These are phyloP conservation scores for Agriotes lineatus DNA, from an alignment of 2,888 invertebrate species.

Conservation along the genomic window DNA sequence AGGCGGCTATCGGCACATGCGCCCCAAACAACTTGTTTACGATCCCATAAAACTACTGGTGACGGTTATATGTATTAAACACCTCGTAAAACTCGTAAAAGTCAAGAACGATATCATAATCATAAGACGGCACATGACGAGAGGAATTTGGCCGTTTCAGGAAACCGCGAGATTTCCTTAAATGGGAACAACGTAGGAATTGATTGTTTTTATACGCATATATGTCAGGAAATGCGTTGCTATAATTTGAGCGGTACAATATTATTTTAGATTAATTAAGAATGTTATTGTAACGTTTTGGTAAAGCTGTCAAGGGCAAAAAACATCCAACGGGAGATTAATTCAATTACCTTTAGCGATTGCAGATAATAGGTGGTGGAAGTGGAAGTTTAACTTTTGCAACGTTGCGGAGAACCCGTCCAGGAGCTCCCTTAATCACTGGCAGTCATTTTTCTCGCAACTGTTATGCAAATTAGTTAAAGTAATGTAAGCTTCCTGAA, in stretches of 20 bases:
- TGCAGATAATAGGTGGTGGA: conserved; percentile 16
- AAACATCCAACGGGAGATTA: too few species aligned
- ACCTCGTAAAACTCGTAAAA: conserved; percentile 64
- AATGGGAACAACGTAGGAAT: too few species aligned
- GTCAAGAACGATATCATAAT: conserved; percentile 55
- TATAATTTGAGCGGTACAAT: too few species aligned
- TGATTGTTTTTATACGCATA: too few species aligned
- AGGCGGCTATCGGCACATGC: conserved; percentile 58
- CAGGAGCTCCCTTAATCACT: conserved; percentile 9
- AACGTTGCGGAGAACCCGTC: conserved; percentile 15
- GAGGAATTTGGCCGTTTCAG: neutral
- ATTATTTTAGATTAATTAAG: too few species aligned
- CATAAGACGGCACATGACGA: conserved; percentile 27
- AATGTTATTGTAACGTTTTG: too few species aligned
- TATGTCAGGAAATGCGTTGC: too few species aligned
- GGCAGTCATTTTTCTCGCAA: conserved; percentile 13
- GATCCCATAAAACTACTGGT: conserved; percentile 63
- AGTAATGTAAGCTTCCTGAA: conserved; percentile 31
- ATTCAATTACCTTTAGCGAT: conserved; percentile 10
- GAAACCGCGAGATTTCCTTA: conserved; percentile 3
- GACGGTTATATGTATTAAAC: conserved; percentile 65
- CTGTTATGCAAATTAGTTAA: conserved; percentile 46
- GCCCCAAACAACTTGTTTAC: conserved; percentile 59
- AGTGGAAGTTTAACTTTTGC: too few species aligned
- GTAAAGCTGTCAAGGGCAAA: too few species aligned